Base-by-base conservation (phyloP, 2,113 vertebrate genomes). In the Gallinago undulata region DNA sequence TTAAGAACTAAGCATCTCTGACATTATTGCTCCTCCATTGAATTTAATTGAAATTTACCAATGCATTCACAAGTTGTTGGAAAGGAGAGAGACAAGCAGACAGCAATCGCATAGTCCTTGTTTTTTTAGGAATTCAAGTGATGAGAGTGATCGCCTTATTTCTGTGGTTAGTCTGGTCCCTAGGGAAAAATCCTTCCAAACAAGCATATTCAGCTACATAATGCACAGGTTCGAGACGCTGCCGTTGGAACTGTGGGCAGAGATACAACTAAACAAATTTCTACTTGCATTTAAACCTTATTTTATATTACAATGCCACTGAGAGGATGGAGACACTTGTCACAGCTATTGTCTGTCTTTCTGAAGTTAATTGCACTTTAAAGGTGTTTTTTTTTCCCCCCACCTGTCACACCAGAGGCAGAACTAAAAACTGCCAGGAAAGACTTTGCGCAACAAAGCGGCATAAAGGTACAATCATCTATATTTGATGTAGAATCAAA, bases 281-380 rank as follows among this genome's bases (percentile, higher is more conserved):
- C 51, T 57, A 24, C n/a, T 86, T 57, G 56, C 24, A 30, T 82
- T 85, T 92, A 76, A 80, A 45, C 18, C 6, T 53, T 82, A n/a
- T 84, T 93, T 84, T 60, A 12, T 76, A 31, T 93, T 69, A 91
- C 17, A 53, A 31, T 2, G 7, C 39, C 66, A 59, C 12, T 55
- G 60, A 89, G 57, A 82, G 21, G 47, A 50, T 55, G 18, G 37
- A 87, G 14, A 53, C 23, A 39, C 25, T 93, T 84, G 7, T 75
- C 79, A 89, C 17, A 82, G 66, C 18, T 62, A 41, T 33, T 57
- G 27, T 83, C 90, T 92, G 28, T 70, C 31, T 89, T 90, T 79
- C 45, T 84, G 37, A 93, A 84, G 33, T 81, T 82, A 92, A 82
- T 8, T 75, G 74, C 19, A 41, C 8, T 73, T 60, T 41, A 79